Evolutionary conservation across 2,797 vertebrate genomes (phyloP).

Genomic region (Gymnothorax javanicus): DNA sequence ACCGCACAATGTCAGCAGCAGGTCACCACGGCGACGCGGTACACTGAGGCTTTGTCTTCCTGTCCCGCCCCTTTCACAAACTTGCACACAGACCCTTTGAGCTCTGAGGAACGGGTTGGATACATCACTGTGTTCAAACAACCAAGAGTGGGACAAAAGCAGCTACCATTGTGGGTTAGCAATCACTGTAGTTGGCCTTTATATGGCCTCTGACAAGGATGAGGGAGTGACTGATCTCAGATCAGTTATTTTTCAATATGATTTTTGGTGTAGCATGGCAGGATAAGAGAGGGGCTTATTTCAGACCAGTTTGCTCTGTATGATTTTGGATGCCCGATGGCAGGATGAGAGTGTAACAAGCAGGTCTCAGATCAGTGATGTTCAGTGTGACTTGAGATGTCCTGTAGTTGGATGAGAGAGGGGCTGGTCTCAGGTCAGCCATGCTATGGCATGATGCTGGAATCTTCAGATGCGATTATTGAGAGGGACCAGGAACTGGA

Average conservation of each 20-base stretch:
- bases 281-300: too few relatives aligned
- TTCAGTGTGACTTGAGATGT: too few relatives aligned
- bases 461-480: neutral
- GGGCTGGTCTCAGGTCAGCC: neutral
- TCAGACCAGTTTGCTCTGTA: too few relatives aligned
- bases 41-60: slow-evolving; percentile 7
- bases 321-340: neutral
- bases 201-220: too few relatives aligned
- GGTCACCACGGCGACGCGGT: neutral
- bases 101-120: neutral
- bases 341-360: neutral
- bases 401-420: neutral
- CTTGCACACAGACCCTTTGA: neutral
- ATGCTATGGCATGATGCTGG: neutral
- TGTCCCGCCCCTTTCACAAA: neutral
- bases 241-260: too few relatives aligned
- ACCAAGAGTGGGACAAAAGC: neutral
- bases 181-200: too few relatives aligned
- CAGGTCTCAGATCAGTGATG: too few relatives aligned
- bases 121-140: neutral
- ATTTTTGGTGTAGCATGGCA: too few relatives aligned
- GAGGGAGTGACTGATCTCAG: too few relatives aligned
- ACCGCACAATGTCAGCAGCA: neutral
- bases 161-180: neutral
- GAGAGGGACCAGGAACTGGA: neutral